A percentile compares a stretch with the other conserved stretches of the same genome.
Evolutionary conservation across 2,113 vertebrate genomes (phyloP).

Genomic region (Sinosuthora webbiana): DNA sequence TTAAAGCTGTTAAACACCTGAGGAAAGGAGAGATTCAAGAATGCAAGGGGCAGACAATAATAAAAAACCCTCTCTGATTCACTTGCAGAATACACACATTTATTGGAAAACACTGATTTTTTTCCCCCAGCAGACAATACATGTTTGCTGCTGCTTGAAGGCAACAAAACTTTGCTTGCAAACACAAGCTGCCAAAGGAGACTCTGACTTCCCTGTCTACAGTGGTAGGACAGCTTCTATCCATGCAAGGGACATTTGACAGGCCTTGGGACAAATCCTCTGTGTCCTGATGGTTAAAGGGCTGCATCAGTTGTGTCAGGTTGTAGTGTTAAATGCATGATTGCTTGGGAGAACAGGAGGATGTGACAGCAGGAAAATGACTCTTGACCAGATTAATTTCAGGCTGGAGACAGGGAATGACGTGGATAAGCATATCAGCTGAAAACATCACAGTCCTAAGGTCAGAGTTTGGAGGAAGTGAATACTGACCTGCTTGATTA

Average conservation of each 20-base stretch:
- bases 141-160: neutral
- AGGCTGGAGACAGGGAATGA: neutral
- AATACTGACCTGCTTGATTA: neutral
- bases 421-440: neutral
- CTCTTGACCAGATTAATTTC: neutral
- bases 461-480: neutral
- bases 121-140: neutral
- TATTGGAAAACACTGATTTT: neutral
- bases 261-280: neutral
- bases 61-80: neutral
- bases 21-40: neutral
- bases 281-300: neutral
- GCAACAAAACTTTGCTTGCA: neutral
- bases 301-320: neutral
- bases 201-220: neutral
- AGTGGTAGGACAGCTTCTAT: neutral
- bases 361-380: neutral
- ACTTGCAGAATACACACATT: neutral
- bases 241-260: neutral
- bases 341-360: neutral
- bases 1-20: neutral
- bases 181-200: neutral
- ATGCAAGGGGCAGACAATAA: neutral
- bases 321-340: neutral
- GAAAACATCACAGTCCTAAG: neutral